Percentiles rank a stretch among this genome's conserved stretches.
Evolutionary conservation across 2,888 invertebrate species (phyloP).

Genomic region (Anorthoa munda): DNA sequence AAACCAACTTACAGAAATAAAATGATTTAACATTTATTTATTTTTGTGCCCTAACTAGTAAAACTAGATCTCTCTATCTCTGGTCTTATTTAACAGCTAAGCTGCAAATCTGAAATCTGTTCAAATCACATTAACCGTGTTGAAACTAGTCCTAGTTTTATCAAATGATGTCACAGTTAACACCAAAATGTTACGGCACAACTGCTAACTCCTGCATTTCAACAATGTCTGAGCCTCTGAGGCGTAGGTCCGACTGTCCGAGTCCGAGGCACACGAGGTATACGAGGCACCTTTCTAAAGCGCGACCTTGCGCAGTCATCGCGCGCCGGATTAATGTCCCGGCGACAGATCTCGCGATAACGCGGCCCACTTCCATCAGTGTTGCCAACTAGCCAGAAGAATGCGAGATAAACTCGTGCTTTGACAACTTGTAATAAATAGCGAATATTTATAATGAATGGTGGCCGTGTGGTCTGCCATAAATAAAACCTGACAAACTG

Average conservation of each 20-base stretch:
- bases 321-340: slow-evolving; percentile 65
- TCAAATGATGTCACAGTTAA: slow-evolving; percentile 38
- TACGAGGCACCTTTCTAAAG: slow-evolving; percentile 77
- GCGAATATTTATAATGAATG: slow-evolving; percentile 58
- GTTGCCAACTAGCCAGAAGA: slow-evolving; percentile 57
- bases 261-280: slow-evolving; percentile 20
- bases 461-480: slow-evolving; percentile 9
- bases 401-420: slow-evolving; percentile 60
- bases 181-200: slow-evolving; percentile 29
- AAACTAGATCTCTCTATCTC: neutral
- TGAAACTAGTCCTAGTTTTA: slow-evolving; percentile 22
- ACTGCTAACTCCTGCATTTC: slow-evolving; percentile 29
- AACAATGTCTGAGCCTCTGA: slow-evolving; percentile 31
- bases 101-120: neutral
- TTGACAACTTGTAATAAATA: slow-evolving; percentile 56
- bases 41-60: neutral
- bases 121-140: neutral
- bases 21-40: neutral
- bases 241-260: slow-evolving; percentile 25
- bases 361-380: slow-evolving; percentile 65
- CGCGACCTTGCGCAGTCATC: slow-evolving; percentile 79
- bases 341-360: slow-evolving; percentile 78
- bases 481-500: slow-evolving; percentile 36
- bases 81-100: neutral
- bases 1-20: too few relatives aligned